Evolutionary conservation across 2,888 invertebrate genomes (phyloP).

Genomic region (Panzeria rudis): DNA sequence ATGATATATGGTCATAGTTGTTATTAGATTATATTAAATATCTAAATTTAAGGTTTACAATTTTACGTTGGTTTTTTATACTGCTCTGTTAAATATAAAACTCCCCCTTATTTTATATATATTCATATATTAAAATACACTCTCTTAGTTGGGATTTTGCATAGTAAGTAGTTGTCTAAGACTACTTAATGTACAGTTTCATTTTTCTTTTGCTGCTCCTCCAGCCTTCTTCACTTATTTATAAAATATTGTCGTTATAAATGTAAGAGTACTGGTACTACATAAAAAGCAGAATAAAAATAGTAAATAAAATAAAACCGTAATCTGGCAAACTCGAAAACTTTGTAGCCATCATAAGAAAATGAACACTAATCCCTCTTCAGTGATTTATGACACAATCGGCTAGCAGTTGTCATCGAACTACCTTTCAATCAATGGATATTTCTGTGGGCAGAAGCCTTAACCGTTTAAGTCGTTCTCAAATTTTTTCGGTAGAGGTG

Average conservation of each 20-base stretch:
- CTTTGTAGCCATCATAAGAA: background rate
- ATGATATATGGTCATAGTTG: background rate
- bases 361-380: no score
- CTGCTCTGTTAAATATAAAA: constrained; percentile 11
- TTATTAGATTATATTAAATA: background rate
- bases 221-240: constrained; percentile 38
- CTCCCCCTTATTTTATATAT: background rate
- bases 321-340: background rate
- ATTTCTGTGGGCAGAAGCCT: no score
- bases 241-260: constrained; percentile 40
- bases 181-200: constrained; percentile 65
- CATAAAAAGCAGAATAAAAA: background rate
- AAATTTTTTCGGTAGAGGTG: no score
- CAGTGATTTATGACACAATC: no score
- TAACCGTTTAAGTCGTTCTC: no score
- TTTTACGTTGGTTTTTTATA: background rate
- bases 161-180: constrained; percentile 71
- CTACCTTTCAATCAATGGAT: no score
- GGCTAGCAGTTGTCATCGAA: no score
- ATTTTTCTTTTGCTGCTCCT: constrained; percentile 28
- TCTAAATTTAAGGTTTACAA: background rate
- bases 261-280: constrained; percentile 14
- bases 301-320: background rate
- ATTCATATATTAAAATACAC: constrained; percentile 11
- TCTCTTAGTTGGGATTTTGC: constrained; percentile 56